Base-by-base conservation (phyloP, 1,140 invertebrate genomes). In the Araneus ventricosus region DNA sequence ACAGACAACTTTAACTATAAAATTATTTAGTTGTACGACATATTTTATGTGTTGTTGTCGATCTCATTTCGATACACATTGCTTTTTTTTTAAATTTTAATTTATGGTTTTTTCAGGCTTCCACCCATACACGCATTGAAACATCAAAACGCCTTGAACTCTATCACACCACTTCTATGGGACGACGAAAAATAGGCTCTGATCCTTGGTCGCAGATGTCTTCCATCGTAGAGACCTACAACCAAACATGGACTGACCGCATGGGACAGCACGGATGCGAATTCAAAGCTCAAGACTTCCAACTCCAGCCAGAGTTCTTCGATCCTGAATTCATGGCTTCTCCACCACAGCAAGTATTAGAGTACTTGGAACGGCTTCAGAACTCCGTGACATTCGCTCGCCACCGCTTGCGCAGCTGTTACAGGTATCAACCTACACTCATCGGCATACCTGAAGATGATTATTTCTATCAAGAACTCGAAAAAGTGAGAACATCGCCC, bases 371-470 rank as follows among this genome's bases (percentile, higher is more conserved):
- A 1, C 98, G 98, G 96, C 98, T 98, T 88, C 96, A 98, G 90
- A 97, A 98, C 96, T 97, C 98, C 3, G 98, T 98, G 93, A 96
- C 97, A n/a, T 97, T 98, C 70, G 98, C 98, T 4, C 98, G 98
- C 95, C 97, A 97, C 94, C 98, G 98, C 95, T 98, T 98, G 97
- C 96, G 96, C 59, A 96, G 96, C 0, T 93, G 86, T n/a, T 98
- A 98, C 95, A 96, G 97, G 79, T 98, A 98, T 95, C 96, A 97
- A 85, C 98, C 98, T 20, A 97, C 97, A 88, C 95, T 98, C 1
- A 96, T 97, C 88, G 96, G 97, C 90, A 98, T 98, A 94, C 97
- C 97, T 6, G 98, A 98, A 96, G 98, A 98, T 95, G 97, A 97
- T 52, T 92, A 94, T 27, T 92, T 88, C 34, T 87, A 91, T n/a